These are phyloP conservation scores for Dasysyrphus tricinctus DNA, from an alignment of 2,888 invertebrate species.

Conservation along the genomic window DNA sequence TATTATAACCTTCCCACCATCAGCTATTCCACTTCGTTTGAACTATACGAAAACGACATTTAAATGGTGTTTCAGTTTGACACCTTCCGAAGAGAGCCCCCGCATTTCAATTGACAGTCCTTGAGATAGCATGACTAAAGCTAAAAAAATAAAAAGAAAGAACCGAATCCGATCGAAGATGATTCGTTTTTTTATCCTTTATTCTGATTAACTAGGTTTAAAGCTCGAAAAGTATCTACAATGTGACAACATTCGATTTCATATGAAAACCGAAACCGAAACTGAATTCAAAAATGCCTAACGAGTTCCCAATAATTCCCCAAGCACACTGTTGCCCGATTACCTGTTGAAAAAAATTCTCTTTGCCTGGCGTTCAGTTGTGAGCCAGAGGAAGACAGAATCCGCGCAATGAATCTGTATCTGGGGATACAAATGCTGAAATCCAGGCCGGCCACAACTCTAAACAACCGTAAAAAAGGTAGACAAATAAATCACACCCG, in stretches of 20 bases:
- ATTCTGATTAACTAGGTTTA: constrained; percentile 32
- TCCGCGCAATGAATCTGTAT: constrained; percentile 47
- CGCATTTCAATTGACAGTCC: constrained; percentile 53
- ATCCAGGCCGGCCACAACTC: constrained; percentile 53
- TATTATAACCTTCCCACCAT: neutral
- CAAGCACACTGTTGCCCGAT: constrained; percentile 35
- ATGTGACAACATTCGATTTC: constrained; percentile 54
- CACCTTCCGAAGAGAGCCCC: constrained; percentile 55
- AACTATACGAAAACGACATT: constrained; percentile 46
- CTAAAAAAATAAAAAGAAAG: too few relatives aligned
- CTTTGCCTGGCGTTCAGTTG: neutral
- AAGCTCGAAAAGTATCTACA: constrained; percentile 14
- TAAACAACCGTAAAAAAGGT: constrained; percentile 74
- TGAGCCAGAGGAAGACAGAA: constrained; percentile 2
- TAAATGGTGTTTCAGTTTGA: constrained; percentile 68
- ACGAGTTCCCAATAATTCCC: constrained; percentile 72
- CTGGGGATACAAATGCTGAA: constrained; percentile 28
- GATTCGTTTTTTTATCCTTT: constrained; percentile 53
- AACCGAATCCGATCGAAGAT: constrained; percentile 18
- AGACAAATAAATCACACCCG: constrained; percentile 76
- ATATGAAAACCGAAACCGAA: constrained; percentile 64
- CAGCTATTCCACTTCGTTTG: constrained; percentile 2
- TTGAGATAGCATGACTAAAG: constrained; percentile 41
- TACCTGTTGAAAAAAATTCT: constrained; percentile 18
- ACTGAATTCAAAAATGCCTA: constrained; percentile 70